phyloP scores from a whole-genome alignment of 2,797 vertebrate genomes.

The Clamator glandarius region DNA sequence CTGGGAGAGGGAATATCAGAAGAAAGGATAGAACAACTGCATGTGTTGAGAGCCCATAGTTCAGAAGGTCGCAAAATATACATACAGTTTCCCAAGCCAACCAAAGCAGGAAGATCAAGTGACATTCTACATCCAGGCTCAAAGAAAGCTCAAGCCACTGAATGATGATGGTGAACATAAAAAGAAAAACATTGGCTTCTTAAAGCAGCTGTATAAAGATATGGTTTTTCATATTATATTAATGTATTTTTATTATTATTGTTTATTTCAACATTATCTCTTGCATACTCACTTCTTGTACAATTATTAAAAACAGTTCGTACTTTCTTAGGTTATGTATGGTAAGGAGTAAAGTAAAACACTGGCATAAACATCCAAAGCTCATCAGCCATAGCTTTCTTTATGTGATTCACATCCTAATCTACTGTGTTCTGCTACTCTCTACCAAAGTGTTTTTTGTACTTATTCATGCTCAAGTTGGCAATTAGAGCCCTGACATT shows the following conservation, averaged over 20 bases:
- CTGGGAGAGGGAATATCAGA: not conserved
- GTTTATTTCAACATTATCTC: not conserved
- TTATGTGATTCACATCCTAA: not conserved
- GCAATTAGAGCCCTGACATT: not conserved
- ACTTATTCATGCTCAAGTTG: not conserved
- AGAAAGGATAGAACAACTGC: not conserved
- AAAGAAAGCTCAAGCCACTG: not conserved
- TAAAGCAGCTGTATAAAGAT: not conserved
- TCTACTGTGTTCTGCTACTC: not conserved
- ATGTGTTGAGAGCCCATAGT: rapidly evolving
- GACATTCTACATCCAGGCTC: not conserved
- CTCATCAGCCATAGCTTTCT: not conserved
- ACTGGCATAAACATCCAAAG: not conserved
- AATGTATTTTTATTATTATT: not conserved
- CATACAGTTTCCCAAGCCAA: not conserved
- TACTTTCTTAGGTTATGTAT: not conserved
- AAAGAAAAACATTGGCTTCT: not conserved
- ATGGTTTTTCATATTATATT: not conserved
- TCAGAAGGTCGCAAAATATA: not conserved
- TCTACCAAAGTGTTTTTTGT: not conserved
- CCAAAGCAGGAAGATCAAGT: not conserved
- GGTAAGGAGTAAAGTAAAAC: not conserved
- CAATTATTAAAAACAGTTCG: not conserved
- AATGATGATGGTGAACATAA: not conserved
- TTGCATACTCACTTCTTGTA: not conserved